Conservation (phyloP, 2,797 vertebrate species). For the Aphelocoma californica region DNA sequence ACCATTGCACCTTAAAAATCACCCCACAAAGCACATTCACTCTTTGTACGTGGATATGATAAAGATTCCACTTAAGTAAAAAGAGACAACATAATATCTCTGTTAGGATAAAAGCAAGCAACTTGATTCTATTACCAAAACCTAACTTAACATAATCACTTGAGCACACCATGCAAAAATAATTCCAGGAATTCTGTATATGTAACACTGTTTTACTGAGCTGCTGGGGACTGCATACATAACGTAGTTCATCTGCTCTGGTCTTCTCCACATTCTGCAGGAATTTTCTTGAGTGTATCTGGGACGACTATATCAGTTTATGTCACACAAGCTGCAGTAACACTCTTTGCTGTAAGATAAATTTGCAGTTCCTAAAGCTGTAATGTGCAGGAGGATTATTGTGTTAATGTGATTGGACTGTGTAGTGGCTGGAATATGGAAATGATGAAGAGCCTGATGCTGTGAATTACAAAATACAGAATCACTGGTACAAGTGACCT, state of each 20-base stretch:
- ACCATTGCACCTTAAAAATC: background rate
- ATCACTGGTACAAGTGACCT: background rate
- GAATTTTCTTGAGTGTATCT: background rate
- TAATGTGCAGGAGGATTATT: constrained; percentile 11
- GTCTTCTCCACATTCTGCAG: background rate
- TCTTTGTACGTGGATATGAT: background rate
- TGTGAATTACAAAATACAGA: background rate
- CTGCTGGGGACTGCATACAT: background rate
- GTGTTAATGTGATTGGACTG: constrained; percentile 22
- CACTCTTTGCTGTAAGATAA: background rate
- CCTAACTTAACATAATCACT: background rate
- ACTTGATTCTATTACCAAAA: background rate
- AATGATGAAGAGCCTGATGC: background rate
- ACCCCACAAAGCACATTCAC: background rate
- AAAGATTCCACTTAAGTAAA: background rate
- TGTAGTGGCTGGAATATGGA: background rate
- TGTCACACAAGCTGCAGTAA: background rate
- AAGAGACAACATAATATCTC: background rate
- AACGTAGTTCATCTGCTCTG: background rate
- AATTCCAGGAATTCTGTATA: background rate
- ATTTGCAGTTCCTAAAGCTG: constrained; percentile 18
- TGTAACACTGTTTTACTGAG: background rate
- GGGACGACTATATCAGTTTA: background rate
- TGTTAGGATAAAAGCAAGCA: background rate
- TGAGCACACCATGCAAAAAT: background rate